phyloP scores from a whole-genome alignment of 2,888 invertebrate genomes.

The Hyposoter dolosus region DNA sequence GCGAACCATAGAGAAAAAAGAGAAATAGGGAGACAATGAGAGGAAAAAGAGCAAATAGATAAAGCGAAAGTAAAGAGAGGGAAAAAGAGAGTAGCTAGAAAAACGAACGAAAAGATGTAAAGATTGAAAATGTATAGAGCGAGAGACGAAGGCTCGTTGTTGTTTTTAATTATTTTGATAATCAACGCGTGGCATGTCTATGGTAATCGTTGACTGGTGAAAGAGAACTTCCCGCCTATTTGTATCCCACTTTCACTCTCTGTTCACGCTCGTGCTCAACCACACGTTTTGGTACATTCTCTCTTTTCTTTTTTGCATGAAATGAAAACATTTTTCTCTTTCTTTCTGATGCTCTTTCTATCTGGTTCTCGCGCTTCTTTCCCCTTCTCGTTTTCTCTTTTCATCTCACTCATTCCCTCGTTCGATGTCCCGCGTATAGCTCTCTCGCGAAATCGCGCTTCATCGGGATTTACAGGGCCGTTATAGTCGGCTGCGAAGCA shows the following conservation, averaged over 20 bases:
- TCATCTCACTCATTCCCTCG: constrained; percentile 26
- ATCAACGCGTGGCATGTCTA: constrained; percentile 83
- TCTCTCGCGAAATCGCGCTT: constrained; percentile 58
- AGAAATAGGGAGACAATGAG: constrained; percentile 35
- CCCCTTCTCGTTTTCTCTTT: too few species aligned
- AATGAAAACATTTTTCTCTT: background rate
- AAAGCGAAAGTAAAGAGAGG: constrained; percentile 11
- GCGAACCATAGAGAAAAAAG: constrained; percentile 22
- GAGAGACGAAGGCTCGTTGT: constrained; percentile 72
- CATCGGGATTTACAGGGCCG: constrained; percentile 65
- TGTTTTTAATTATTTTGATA: constrained; percentile 85
- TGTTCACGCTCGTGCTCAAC: constrained; percentile 42
- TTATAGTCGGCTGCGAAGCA: constrained; percentile 55
- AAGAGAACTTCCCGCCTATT: constrained; percentile 71
- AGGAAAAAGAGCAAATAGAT: constrained; percentile 2
- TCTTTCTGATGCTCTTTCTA: background rate
- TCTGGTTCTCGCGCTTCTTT: background rate
- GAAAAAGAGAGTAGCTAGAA: constrained; percentile 37
- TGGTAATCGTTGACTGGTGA: constrained; percentile 77
- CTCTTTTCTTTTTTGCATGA: constrained; percentile 14
- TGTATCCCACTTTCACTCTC: constrained; percentile 66
- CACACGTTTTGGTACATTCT: constrained; percentile 12
- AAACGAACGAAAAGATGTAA: constrained; percentile 74
- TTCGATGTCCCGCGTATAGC: constrained; percentile 55
- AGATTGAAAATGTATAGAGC: constrained; percentile 77